Evolutionary conservation across 2,113 vertebrate genomes (phyloP), one percentile per base, ranked within the genome.

Genomic region (Astur gentilis): DNA sequence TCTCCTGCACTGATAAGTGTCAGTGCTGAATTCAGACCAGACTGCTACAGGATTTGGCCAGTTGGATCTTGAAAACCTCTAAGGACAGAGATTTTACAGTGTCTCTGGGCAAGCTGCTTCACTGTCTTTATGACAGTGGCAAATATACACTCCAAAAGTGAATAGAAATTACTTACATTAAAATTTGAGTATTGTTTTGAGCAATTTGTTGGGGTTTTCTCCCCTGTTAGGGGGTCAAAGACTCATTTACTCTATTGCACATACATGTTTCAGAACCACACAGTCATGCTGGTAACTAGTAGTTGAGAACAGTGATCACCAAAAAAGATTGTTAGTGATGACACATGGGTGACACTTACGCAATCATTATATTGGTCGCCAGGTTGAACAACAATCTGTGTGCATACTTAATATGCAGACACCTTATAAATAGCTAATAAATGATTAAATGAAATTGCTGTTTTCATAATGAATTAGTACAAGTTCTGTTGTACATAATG

Each of bases 401-500:
- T 79, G 84, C 66, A 89, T 40, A 44, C 62, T 87, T 96, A 94
- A 88, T 92, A 93, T 55, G 80, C 78, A 96, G 85, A 81, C 85
- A 95, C 79, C 96, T 90, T 72, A 96, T 94, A 97, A 95, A 92
- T 96, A 97, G 91, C 82, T 97, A 96, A 97, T 96, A 97, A 84
- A 93, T 94, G 57, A 93, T 96, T 97, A 90, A 95, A 84, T 73
- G 31, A 97, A 97, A 96, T 95, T 95, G 89, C 90, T 96, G 90
- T 96, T 96, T 96, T 95, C 92, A 89, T 93, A 96, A 96, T 90
- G 91, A 95, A 95, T 96, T 97, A 94, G 81, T 47, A 82, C 58
- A 90, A 95, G 87, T 79, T 96, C 83, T 91, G 80, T 87, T 95
- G 81, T 94, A 90, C 79, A 70, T 83, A 93, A 76, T 76, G 50